Conservation (phyloP, 2,888 invertebrate species). For the Masnerella sp. region DNA sequence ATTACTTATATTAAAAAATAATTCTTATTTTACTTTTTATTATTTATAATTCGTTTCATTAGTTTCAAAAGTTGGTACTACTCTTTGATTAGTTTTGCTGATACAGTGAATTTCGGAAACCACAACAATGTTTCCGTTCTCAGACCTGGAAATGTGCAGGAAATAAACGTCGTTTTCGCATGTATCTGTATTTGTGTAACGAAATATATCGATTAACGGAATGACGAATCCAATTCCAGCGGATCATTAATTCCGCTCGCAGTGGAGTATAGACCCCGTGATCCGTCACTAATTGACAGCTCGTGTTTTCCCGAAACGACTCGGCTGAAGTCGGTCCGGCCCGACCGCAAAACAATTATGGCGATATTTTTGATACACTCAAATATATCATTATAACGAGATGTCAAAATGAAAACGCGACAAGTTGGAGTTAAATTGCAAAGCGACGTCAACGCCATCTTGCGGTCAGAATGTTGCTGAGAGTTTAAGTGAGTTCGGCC, state of each 20-base stretch:
- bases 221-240: constrained; percentile 48
- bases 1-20: too few species aligned
- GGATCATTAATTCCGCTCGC: constrained; percentile 51
- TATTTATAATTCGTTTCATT: too few species aligned
- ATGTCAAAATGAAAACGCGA: constrained; percentile 38
- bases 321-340: constrained; percentile 25
- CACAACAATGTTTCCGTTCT: too few species aligned
- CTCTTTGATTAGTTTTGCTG: too few species aligned
- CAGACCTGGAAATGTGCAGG: too few species aligned
- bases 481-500: too few species aligned
- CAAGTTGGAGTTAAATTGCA: constrained; percentile 32
- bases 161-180: constrained; percentile 20
- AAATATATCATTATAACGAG: constrained; percentile 48
- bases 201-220: constrained; percentile 43
- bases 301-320: constrained; percentile 60
- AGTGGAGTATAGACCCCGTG: constrained; percentile 47
- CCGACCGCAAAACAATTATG: constrained; percentile 48
- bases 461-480: too few species aligned
- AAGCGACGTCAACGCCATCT: too few species aligned
- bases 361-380: constrained; percentile 40
- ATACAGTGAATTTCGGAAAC: not conserved
- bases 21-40: too few species aligned
- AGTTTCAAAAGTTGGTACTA: too few species aligned
- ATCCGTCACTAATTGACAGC: constrained; percentile 67
- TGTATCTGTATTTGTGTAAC: constrained; percentile 3